Percentiles rank a stretch among this genome's conserved stretches.
Evolutionary conservation across 2,888 invertebrate species (phyloP).

Genomic region (Acronicta psi): DNA sequence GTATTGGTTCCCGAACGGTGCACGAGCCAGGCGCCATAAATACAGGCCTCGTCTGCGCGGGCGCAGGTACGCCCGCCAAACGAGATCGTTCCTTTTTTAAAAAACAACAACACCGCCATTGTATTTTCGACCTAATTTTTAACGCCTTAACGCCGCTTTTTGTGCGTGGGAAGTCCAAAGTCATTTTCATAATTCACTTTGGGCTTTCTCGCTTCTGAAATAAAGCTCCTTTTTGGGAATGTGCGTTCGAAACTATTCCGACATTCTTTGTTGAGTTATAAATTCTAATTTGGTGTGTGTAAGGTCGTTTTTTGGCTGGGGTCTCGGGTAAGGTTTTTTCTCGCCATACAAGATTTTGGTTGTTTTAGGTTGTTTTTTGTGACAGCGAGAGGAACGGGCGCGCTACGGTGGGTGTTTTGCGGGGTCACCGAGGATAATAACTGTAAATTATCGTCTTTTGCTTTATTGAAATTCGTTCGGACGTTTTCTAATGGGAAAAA

Average conservation of each 20-base stretch:
- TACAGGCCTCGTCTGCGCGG: constrained; percentile 85
- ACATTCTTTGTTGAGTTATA: constrained; percentile 50
- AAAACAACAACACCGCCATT: constrained; percentile 60
- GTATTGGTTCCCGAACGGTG: constrained; percentile 72
- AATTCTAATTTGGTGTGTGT: constrained; percentile 54
- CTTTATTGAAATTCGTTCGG: constrained; percentile 85
- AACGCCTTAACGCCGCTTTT: constrained; percentile 60
- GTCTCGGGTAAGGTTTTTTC: constrained; percentile 70
- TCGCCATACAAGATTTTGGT: constrained; percentile 85
- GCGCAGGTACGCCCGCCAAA: constrained; percentile 88
- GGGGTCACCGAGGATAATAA: constrained; percentile 88
- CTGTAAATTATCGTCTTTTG: constrained; percentile 87
- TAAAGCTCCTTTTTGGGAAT: constrained; percentile 86
- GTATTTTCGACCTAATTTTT: constrained; percentile 63
- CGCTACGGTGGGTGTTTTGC: constrained; percentile 87
- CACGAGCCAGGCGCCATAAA: constrained; percentile 86
- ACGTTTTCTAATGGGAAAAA: constrained; percentile 80
- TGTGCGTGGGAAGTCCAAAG: constrained; percentile 46
- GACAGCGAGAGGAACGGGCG: constrained; percentile 78
- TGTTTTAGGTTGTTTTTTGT: constrained; percentile 83
- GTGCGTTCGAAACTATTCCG: constrained; percentile 64
- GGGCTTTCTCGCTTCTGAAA: constrained; percentile 86
- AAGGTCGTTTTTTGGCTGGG: constrained; percentile 66
- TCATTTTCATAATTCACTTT: constrained; percentile 86
- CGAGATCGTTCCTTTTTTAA: constrained; percentile 85